Base-by-base conservation (phyloP, 2,113 vertebrate species). In the Plecotus auritus region DNA sequence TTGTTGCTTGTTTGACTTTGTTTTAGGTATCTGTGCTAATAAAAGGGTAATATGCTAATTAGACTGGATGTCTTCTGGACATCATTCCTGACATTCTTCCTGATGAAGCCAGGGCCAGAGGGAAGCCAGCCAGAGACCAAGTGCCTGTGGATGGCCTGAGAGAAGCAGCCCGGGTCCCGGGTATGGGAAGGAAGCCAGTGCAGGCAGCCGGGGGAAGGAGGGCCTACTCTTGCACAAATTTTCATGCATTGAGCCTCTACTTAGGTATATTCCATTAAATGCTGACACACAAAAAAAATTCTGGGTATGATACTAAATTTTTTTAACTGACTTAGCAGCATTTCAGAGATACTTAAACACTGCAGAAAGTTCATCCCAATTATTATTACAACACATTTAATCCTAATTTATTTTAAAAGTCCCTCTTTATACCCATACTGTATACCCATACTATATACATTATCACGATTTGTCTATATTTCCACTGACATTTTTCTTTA, bases 401-500 rank as follows among this genome's bases (percentile, higher is more conserved):
- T 78, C 37, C 30, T 74, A 76, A 80, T 81, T 92, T 93, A 87
- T 20, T 84, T 76, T 37, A 49, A 78, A 82, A 84, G 77, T 9
- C 16, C 66, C 4, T 70, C 13, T 61, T 87, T 45, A 51, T 4
- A 47, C 4, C 12, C 28, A 90, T 61, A 81, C 67, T 73, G 7
- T 8, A 70, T 11, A 49, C 1, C 9, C 28, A 90, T 54, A 81
- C 54, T 78, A 3, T 10, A 70, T 11, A 83, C 9, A 76, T 84
- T 88, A 32, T 84, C 45, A 92, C 40, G 66, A 88, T 94, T 59
- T 67, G 22, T 13, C 51, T 87, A 37, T 10, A 80, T 70, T 87
- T 82, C 8, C 37, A 70, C n/a, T 64, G n/a, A 66, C 22, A 66
- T 72, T 89, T 89, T 82, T 82, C 69, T 96, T 85, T 91, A 86